These are phyloP conservation scores for Caerostris extrusa DNA, from an alignment of 1,140 invertebrate genomes.

Conservation along the genomic window DNA sequence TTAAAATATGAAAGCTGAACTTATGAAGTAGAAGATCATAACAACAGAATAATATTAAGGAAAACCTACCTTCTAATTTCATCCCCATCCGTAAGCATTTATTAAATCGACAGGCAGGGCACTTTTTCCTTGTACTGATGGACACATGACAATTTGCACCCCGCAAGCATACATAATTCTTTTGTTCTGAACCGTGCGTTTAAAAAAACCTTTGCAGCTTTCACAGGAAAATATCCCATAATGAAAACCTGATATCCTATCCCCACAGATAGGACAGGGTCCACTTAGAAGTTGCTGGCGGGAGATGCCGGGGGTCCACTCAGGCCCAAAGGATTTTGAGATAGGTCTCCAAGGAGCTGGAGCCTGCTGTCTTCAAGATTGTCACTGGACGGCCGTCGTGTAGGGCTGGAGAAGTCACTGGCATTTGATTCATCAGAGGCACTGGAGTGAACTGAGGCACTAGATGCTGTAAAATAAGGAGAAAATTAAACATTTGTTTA, in stretches of 20 bases:
- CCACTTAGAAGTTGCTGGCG: conserved; percentile 82
- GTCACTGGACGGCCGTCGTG: conserved; percentile 69
- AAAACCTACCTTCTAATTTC: conserved; percentile 92
- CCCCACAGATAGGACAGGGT: conserved; percentile 96
- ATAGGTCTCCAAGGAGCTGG: conserved; percentile 59
- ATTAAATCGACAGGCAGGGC: conserved; percentile 97
- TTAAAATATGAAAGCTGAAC: too few relatives aligned
- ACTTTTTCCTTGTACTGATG: conserved; percentile 96
- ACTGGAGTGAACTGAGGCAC: conserved; percentile 77
- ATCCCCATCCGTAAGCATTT: conserved; percentile 98
- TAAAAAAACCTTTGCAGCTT: conserved; percentile 98
- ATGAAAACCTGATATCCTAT: conserved; percentile 97
- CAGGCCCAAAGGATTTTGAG: conserved; percentile 67
- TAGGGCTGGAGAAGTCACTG: conserved; percentile 77
- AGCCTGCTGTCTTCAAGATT: conserved; percentile 72
- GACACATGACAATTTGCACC: conserved; percentile 94
- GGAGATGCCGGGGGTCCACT: conserved; percentile 77
- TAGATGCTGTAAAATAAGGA: conserved; percentile 57
- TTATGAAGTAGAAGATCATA: too few relatives aligned
- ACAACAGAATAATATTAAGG: too few relatives aligned
- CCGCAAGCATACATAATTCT: conserved; percentile 96
- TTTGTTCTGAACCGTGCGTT: conserved; percentile 98
- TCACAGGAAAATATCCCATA: conserved; percentile 99
- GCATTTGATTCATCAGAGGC: conserved; percentile 78
- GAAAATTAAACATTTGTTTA: too few relatives aligned